Base-by-base conservation (phyloP, 2,113 vertebrate species). In the Hiodon alosoides region DNA sequence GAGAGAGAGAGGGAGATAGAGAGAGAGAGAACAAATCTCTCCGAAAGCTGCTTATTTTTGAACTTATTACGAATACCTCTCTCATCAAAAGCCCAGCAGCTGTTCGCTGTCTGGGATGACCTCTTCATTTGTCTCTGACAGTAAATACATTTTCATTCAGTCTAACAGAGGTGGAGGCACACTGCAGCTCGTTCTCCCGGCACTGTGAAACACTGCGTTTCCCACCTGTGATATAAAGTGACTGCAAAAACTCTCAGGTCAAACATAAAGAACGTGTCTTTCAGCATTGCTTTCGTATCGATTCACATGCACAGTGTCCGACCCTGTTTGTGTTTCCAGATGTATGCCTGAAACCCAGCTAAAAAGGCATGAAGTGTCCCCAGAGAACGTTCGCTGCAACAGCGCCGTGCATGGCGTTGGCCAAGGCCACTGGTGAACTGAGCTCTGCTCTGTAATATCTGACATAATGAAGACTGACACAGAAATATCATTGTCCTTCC, bases 41-140 rank as follows among this genome's bases (percentile, higher is more conserved):
- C 68, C 80, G 80, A 82, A 84, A 81, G 82, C 86, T 80, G 77
- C 83, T 87, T 87, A 87, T 69, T 67, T 59, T 71, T 69, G 59
- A 77, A 89, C 84, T 81, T 82, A 82, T 86, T 85, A 84, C 87
- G 86, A 84, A 87, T 89, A 87, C 90, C 86, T 83, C 86, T 84
- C 83, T 83, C 82, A 90, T 90, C 86, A 91, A 90, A 80, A 89
- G 83, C 72, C 83, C 89, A 90, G 87, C 84, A 85, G 82, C 78
- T 90, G 89, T 90, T 90, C 89, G 87, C 90, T 83, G 85, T 85
- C 84, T 86, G 85, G 81, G 89, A 88, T 89, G 88, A 87, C 81
- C 81, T 89, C 83, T 88, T 88, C 86, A 89, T 90, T 91, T 91
- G 90, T 90, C 83, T 88, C 87, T 89, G 88, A 70, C 86, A 83